These are phyloP conservation scores for Thermophis baileyi DNA, from an alignment of 2,113 vertebrate species.

Conservation along the genomic window DNA sequence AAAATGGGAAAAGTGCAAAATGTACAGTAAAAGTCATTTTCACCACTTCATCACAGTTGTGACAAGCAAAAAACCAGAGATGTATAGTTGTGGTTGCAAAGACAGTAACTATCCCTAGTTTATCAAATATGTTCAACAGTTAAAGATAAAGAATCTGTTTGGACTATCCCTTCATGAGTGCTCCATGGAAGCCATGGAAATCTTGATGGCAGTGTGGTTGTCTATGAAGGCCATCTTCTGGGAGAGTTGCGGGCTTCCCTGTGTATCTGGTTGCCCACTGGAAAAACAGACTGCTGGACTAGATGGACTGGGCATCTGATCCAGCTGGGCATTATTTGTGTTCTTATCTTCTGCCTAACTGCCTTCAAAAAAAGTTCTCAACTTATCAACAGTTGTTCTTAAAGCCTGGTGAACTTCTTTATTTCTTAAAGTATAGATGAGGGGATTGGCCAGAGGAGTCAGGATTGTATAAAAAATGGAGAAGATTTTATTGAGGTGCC, in stretches of 20 bases:
- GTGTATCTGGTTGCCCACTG: not conserved
- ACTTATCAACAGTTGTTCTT: not conserved
- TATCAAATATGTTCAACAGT: not conserved
- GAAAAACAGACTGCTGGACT: not conserved
- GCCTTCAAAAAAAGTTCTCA: not conserved
- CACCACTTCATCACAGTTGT: not conserved
- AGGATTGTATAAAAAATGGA: conserved; percentile 5
- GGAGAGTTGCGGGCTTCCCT: not conserved
- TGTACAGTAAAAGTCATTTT: not conserved
- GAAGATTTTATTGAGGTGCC: not conserved
- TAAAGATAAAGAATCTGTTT: not conserved
- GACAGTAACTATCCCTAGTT: not conserved
- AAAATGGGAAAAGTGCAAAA: not conserved
- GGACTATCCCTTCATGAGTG: not conserved
- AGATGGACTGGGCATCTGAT: not conserved
- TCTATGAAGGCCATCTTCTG: not conserved
- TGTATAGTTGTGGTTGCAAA: not conserved
- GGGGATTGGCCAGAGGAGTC: conserved; percentile 2
- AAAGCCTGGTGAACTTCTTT: not conserved
- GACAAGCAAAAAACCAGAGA: not conserved
- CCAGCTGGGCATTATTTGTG: not conserved
- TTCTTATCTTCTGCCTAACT: not conserved
- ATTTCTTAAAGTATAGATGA: conserved; percentile 21
- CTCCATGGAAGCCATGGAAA: not conserved
- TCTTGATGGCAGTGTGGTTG: not conserved